Conservation (phyloP, 2,888 invertebrate genomes). For the Biston stratarius region DNA sequence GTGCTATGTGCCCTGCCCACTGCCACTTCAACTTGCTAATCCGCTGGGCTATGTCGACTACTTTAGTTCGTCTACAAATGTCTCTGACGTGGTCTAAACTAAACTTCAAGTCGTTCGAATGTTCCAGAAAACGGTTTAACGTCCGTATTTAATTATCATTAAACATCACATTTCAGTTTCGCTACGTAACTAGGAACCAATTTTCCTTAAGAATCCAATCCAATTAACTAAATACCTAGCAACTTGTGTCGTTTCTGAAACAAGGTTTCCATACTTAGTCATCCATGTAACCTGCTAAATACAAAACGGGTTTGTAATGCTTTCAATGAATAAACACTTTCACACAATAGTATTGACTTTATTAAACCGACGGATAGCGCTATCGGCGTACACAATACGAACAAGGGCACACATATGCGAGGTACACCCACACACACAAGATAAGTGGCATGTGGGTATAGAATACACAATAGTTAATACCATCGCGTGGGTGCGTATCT, state of each 20-base stretch:
- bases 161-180: not conserved
- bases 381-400: slow-evolving; percentile 10
- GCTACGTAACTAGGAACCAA: not conserved
- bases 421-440: slow-evolving; percentile 5
- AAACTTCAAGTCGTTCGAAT: not conserved
- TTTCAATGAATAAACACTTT: slow-evolving; percentile 30
- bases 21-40: too few species aligned
- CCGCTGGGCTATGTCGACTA: too few species aligned
- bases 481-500: slow-evolving; percentile 38
- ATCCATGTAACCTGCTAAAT: slow-evolving; percentile 2
- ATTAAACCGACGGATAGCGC: slow-evolving; percentile 16
- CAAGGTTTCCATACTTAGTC: not conserved
- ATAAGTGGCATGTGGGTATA: slow-evolving; percentile 1
- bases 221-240: not conserved
- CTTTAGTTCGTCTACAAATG: too few species aligned
- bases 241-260: slow-evolving; percentile 1
- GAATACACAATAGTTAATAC: slow-evolving; percentile 11
- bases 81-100: too few species aligned
- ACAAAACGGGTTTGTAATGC: slow-evolving; percentile 26
- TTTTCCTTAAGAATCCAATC: not conserved
- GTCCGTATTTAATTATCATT: not conserved
- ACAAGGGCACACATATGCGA: slow-evolving; percentile 7
- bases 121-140: not conserved
- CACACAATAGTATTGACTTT: slow-evolving; percentile 32
- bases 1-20: too few species aligned